Conservation (phyloP, 2,797 vertebrate genomes). For the Tragopan temminckii region DNA sequence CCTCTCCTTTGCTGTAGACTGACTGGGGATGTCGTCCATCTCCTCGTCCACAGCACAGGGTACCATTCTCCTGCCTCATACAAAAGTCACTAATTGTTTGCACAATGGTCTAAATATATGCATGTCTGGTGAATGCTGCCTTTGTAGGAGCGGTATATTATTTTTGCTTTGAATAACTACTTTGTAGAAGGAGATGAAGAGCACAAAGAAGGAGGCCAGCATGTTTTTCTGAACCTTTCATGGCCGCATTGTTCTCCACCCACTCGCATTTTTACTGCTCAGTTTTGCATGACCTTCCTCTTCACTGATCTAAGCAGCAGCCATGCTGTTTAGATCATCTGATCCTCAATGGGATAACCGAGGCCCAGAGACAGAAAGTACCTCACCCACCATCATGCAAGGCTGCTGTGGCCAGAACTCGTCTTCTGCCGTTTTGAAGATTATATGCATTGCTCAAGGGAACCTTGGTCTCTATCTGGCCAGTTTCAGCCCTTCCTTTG, state of each 20-base stretch:
- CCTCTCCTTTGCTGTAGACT: slow-evolving; percentile 1
- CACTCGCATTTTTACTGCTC: neutral
- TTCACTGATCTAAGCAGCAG: neutral
- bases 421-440: neutral
- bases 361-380: neutral
- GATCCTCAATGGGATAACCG: neutral
- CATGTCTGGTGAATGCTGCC: neutral
- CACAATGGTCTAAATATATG: neutral
- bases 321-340: neutral
- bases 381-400: neutral
- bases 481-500: neutral
- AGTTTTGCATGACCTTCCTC: neutral
- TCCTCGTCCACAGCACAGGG: neutral
- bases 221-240: slow-evolving; percentile 5
- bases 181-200: slow-evolving; percentile 10
- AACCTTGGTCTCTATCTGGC: neutral
- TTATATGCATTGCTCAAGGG: neutral
- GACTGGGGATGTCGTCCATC: neutral
- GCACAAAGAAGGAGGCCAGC: neutral
- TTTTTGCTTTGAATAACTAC: slow-evolving; percentile 27
- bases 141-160: neutral
- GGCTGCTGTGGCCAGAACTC: neutral
- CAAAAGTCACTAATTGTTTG: neutral
- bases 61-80: neutral
- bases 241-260: neutral